A percentile compares a stretch with the other conserved stretches of the same genome.
Conservation (phyloP, 2,888 invertebrate genomes). For the Digitonthophagus gazella region DNA sequence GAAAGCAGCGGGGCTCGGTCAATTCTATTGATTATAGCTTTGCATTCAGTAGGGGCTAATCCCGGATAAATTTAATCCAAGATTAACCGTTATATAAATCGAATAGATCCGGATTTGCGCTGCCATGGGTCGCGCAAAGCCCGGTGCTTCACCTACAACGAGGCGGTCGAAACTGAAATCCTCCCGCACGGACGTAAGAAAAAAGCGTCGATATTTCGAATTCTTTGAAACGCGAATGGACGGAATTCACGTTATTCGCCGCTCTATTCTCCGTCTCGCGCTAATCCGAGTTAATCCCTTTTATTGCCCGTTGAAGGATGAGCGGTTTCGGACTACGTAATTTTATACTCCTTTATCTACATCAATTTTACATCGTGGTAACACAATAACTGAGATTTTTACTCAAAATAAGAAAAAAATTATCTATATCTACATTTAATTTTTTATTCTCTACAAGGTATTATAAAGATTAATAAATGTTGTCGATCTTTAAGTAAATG, state of each 20-base stretch:
- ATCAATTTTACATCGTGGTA: neutral
- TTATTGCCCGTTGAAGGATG: neutral
- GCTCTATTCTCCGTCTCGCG: neutral
- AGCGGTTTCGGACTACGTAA: neutral
- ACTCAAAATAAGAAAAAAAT: too few species aligned
- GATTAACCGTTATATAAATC: constrained; percentile 42
- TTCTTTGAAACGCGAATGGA: neutral
- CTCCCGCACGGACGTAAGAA: neutral
- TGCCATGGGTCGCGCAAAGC: constrained; percentile 23
- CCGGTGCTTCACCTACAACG: constrained; percentile 21
- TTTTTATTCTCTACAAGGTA: neutral
- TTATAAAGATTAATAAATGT: too few species aligned
- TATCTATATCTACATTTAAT: neutral
- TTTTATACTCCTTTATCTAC: neutral
- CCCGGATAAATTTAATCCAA: constrained; percentile 45
- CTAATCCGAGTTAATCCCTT: neutral
- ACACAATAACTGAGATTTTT: neutral
- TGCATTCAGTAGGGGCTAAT: constrained; percentile 37
- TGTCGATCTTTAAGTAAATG: too few species aligned
- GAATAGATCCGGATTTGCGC: constrained; percentile 34
- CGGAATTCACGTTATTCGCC: neutral
- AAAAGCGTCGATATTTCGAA: neutral
- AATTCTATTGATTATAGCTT: constrained; percentile 28
- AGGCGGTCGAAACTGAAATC: neutral
- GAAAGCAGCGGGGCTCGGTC: constrained; percentile 19